Conservation (phyloP, 2,888 invertebrate genomes). For the Marasmarcha lunaedactyla region DNA sequence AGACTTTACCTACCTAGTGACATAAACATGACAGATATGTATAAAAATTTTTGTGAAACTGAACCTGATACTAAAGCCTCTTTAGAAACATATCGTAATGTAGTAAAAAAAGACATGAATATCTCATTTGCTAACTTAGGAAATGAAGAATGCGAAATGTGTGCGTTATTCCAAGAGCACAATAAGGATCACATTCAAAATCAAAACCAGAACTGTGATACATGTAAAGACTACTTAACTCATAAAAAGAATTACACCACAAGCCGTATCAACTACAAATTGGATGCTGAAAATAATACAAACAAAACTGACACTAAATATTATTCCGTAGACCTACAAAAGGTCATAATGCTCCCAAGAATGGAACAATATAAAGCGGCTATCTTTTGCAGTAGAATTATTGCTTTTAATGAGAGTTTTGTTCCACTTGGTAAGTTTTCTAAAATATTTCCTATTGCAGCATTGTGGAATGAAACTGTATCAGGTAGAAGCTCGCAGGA, state of each 20-base stretch:
- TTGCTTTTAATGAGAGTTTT: slow-evolving; percentile 9
- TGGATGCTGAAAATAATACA: background rate
- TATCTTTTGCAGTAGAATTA: slow-evolving; percentile 16
- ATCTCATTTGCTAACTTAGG: background rate
- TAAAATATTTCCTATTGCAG: background rate
- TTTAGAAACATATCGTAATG: background rate
- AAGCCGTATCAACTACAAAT: background rate
- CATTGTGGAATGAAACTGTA: slow-evolving; percentile 1
- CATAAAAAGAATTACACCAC: background rate
- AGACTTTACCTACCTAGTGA: background rate
- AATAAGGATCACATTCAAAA: background rate
- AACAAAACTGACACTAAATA: slow-evolving; percentile 3
- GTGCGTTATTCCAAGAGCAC: background rate
- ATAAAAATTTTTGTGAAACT: background rate
- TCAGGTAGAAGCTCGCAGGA: no score
- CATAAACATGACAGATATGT: background rate
- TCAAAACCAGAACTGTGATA: background rate
- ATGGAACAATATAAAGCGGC: slow-evolving; percentile 18
- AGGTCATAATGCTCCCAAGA: slow-evolving; percentile 21
- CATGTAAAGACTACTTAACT: background rate
- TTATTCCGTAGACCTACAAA: slow-evolving; percentile 13
- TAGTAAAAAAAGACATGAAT: background rate
- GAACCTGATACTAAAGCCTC: background rate
- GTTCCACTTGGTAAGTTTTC: slow-evolving; percentile 2
- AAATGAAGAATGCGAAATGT: slow-evolving; percentile 1